Evolutionary conservation across 2,113 vertebrate species (phyloP), one percentile per base, ranked within the genome.

Genomic region (Podarcis cretensis): DNA sequence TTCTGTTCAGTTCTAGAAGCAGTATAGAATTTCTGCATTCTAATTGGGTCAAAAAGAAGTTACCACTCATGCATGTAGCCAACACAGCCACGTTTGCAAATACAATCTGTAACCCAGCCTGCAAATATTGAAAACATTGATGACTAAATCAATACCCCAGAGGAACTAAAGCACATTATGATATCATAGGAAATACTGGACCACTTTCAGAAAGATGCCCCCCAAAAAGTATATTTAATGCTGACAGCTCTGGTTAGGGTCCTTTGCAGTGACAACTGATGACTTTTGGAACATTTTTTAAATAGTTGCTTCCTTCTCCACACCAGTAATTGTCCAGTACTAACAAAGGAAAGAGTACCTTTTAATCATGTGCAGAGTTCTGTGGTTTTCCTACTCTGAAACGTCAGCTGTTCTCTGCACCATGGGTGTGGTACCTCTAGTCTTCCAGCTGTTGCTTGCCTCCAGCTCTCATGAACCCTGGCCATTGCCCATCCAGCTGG

Each of bases 131-230:
- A 69, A 80, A 87, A 86, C 74, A 74, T 71, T 82, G 87, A 83
- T 77, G 86, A 82, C 85, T 69, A 92, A 87, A 77, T 93, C 76
- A 74, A 4, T 94, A 83, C 84, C 85, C 81, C 69, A 82, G 86
- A 88, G 90, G 81, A 89, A 87, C 91, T 88, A 78, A 79, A 74
- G 1, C 35, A 91, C 37, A 89, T 79, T 83, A 82, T 65, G 92
- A 95, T 73, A 43, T 54, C 87, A 77, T 25, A 85, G 57, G 81
- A 57, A 89, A 77, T 86, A 90, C 69, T 86, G 40, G 93, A 93
- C 90, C 88, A 87, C 81, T 92, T 85, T 89, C 14, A 86, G 87
- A 91, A 84, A 81, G 79, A 89, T 69, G 83, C 82, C 74, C 48
- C 10, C 48, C 10, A 2, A 54, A 54, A 54, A 2, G 48, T 54